Base-by-base conservation (phyloP, 2,113 vertebrate genomes). In the Calyptommatus sinebrachiatus region DNA sequence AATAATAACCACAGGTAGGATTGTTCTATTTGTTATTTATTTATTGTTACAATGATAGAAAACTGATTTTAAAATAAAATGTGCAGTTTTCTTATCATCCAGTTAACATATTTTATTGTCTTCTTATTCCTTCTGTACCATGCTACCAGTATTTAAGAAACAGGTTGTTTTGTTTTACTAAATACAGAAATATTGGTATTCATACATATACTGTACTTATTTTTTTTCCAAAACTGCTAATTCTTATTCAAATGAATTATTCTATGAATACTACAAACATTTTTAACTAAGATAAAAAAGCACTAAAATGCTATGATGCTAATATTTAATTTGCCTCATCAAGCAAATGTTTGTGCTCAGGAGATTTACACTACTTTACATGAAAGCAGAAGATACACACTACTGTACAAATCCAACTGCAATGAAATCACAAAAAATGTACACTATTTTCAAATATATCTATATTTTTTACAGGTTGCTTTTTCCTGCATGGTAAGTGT, bases 1-100 rank as follows among this genome's bases (percentile, higher is more conserved):
- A 85, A 89, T 88, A 67, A 77, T 89, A 90, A 84, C 66, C 78
- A 53, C 79, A 86, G 85, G n/a, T 24, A 65, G 77, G 84, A 81
- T 85, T 77, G 28, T 60, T 69, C 79, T 85, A 87, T 85, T 87
- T 65, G 83, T n/a, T 84, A 69, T 14, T 89, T 70, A 86, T 67
- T 90, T 86, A 88, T 76, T 88, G 81, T 53, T 8, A 3, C 75
- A 2, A 0, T 62, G 85, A 85, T 85, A 78, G 29, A 76, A 78
- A 88, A 87, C 24, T 50, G 46, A 68, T 79, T 69, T 65, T 61
- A 87, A 70, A 62, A 80, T 12, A 78, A 20, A 2, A 2, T 29
- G 35, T 29, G 78, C 1, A 10, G 45, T 53, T 2, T 0, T n/a
- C 2, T 2, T 84, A 68, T 11, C 76, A 65, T 48, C 50, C 83